Evolutionary conservation across 2,888 invertebrate genomes (phyloP).

Genomic region (Ophion slaviceki): DNA sequence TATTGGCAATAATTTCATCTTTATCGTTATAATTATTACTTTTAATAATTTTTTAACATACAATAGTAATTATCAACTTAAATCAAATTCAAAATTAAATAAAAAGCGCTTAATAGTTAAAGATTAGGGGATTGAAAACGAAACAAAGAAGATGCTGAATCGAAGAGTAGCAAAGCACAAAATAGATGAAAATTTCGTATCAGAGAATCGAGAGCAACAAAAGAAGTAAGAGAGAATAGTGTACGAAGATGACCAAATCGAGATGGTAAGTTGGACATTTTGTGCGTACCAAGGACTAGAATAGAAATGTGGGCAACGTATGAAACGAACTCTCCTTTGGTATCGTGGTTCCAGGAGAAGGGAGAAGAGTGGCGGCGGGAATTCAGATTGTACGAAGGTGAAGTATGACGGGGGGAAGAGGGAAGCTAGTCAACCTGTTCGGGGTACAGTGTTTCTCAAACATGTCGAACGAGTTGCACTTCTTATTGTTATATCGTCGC

Average conservation of each 20-base stretch:
- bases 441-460: slow-evolving; percentile 78
- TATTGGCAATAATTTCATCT: too few relatives aligned
- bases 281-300: neutral
- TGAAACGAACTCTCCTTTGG: slow-evolving; percentile 75
- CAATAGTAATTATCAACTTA: too few relatives aligned
- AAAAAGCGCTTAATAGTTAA: too few relatives aligned
- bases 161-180: too few relatives aligned
- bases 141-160: too few relatives aligned
- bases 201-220: neutral
- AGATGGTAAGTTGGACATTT: neutral
- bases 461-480: slow-evolving; percentile 34
- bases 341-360: slow-evolving; percentile 68
- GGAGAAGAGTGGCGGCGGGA: slow-evolving; percentile 58
- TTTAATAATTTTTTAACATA: too few relatives aligned
- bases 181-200: neutral
- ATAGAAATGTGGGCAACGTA: slow-evolving; percentile 72
- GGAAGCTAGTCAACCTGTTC: slow-evolving; percentile 80
- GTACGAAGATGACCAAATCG: neutral
- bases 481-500: slow-evolving; percentile 50
- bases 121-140: too few relatives aligned
- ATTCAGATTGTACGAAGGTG: slow-evolving; percentile 32
- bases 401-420: slow-evolving; percentile 40
- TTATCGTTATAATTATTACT: too few relatives aligned
- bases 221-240: neutral
- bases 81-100: too few relatives aligned